These are phyloP conservation scores for Zhengitettix transpicula DNA, from an alignment of 2,888 invertebrate species.

Conservation along the genomic window DNA sequence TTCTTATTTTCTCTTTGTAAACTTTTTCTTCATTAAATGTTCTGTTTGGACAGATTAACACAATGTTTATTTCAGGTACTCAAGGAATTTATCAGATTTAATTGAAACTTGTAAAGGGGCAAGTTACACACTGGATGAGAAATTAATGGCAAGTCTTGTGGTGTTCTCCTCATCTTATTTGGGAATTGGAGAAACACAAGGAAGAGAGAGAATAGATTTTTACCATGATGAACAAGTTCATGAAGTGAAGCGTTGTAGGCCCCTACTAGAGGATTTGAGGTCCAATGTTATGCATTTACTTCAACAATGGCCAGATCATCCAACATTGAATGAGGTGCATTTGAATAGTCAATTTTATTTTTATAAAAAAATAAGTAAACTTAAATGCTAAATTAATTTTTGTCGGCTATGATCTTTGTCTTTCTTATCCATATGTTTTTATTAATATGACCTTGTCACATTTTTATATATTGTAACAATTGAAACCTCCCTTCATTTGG, in stretches of 20 bases:
- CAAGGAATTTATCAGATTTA: no score
- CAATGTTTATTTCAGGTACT: no score
- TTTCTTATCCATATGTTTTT: no score
- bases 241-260: constrained; percentile 55
- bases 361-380: constrained; percentile 31
- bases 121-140: not conserved
- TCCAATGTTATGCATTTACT: constrained; percentile 43
- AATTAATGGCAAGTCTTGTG: constrained; percentile 12
- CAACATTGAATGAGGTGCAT: constrained; percentile 52
- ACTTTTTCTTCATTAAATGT: no score
- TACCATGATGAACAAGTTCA: constrained; percentile 69
- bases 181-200: not conserved
- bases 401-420: no score
- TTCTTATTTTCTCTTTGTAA: no score
- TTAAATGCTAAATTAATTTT: no score
- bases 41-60: no score
- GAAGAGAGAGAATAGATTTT: constrained; percentile 40
- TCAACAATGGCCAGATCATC: constrained; percentile 78
- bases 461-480: no score
- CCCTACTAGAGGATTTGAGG: constrained; percentile 48
- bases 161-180: constrained; percentile 7
- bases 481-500: no score
- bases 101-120: no score
- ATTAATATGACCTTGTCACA: no score
- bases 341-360: constrained; percentile 43